phyloP scores from a whole-genome alignment of 1,140 invertebrate species.

The Drosophila pseudoananassae region DNA sequence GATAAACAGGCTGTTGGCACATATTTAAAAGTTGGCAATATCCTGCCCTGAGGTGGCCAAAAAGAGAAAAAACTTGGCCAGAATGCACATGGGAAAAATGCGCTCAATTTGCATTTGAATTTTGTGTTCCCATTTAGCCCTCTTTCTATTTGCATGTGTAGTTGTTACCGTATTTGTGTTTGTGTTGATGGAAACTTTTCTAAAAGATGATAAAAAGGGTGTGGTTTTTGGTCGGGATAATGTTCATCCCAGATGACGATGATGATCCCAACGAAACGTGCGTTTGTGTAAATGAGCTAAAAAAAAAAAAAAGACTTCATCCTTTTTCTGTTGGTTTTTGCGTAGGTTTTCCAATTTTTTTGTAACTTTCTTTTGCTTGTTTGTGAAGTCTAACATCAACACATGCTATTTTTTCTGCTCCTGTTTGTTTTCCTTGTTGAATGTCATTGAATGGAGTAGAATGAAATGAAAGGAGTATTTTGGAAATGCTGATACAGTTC shows the following conservation, averaged over 20 bases:
- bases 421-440: conserved; percentile 40
- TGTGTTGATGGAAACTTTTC: conserved; percentile 52
- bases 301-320: conserved; percentile 23
- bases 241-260: conserved; percentile 22
- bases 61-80: conserved; percentile 46
- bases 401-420: conserved; percentile 50
- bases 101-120: conserved; percentile 62
- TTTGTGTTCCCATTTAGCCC: conserved; percentile 18
- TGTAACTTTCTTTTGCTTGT: conserved; percentile 54
- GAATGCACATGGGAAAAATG: conserved; percentile 56
- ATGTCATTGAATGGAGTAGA: conserved; percentile 54
- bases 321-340: conserved; percentile 48
- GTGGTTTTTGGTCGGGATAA: conserved; percentile 28
- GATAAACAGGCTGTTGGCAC: conserved; percentile 22
- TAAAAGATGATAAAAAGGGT: conserved; percentile 38
- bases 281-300: conserved; percentile 70
- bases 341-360: conserved; percentile 37
- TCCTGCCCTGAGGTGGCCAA: conserved; percentile 18
- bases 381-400: conserved; percentile 66
- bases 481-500: conserved; percentile 48
- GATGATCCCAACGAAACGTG: conserved; percentile 47
- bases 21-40: conserved; percentile 43
- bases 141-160: conserved; percentile 56
- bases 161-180: conserved; percentile 36
- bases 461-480: conserved; percentile 20